Evolutionary conservation across 2,888 invertebrate species (phyloP).

Genomic region (Harmothoe impar): DNA sequence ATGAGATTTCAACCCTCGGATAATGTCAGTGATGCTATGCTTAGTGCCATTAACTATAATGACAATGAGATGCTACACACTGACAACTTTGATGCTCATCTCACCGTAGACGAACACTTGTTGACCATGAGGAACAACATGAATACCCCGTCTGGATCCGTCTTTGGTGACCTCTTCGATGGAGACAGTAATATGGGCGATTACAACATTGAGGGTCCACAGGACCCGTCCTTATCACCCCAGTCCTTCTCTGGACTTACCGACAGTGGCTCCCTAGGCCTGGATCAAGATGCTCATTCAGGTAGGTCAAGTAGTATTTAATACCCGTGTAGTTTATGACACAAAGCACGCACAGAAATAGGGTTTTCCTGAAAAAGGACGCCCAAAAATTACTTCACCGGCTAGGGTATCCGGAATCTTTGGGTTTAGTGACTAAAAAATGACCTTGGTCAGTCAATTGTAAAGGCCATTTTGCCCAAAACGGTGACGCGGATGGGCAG

Average conservation of each 20-base stretch:
- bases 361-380: too few relatives aligned
- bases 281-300: conserved; percentile 41
- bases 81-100: conserved; percentile 81
- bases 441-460: too few relatives aligned
- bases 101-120: conserved; percentile 79
- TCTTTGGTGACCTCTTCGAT: conserved; percentile 81
- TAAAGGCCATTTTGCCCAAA: too few relatives aligned
- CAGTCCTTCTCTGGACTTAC: conserved; percentile 75
- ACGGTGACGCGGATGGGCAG: too few relatives aligned
- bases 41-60: conserved; percentile 83
- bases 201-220: conserved; percentile 77
- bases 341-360: too few relatives aligned
- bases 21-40: conserved; percentile 81
- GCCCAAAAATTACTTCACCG: not conserved
- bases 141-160: conserved; percentile 74
- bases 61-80: conserved; percentile 82
- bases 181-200: conserved; percentile 80
- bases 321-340: not conserved
- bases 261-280: conserved; percentile 38
- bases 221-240: conserved; percentile 78
- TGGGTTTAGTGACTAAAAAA: too few relatives aligned
- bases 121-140: conserved; percentile 76
- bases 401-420: too few relatives aligned
- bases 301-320: conserved; percentile 32
- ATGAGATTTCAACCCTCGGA: conserved; percentile 78